Evolutionary conservation across 2,888 invertebrate species (phyloP).

Genomic region (Chrysolina haemoptera): DNA sequence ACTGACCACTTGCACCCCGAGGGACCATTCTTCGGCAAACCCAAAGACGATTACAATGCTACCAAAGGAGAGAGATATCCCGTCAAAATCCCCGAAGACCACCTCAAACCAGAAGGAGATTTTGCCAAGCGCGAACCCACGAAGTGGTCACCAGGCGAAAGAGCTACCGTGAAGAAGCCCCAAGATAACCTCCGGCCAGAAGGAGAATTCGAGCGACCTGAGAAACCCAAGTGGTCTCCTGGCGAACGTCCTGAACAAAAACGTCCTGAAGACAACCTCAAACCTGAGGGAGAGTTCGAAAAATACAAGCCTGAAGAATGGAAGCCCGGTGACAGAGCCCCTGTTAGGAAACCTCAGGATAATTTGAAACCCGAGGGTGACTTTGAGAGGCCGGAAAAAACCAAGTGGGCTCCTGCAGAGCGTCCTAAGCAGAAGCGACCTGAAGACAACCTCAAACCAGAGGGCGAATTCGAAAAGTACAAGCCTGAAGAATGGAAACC

Average conservation of each 20-base stretch:
- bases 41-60: conserved; percentile 71
- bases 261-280: conserved; percentile 66
- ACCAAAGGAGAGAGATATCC: conserved; percentile 68
- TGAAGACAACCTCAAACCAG: conserved; percentile 75
- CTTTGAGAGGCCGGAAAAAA: conserved; percentile 62
- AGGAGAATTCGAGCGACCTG: conserved; percentile 73
- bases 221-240: conserved; percentile 69
- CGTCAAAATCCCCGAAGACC: conserved; percentile 71
- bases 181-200: conserved; percentile 77
- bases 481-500: conserved; percentile 60
- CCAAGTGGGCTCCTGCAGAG: conserved; percentile 58
- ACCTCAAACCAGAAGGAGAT: conserved; percentile 72
- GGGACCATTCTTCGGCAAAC: conserved; percentile 75
- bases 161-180: conserved; percentile 73
- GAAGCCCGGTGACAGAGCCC: conserved; percentile 65
- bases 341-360: conserved; percentile 68
- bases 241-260: conserved; percentile 56
- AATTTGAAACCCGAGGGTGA: conserved; percentile 72
- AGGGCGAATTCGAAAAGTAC: conserved; percentile 72
- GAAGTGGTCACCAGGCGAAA: conserved; percentile 72
- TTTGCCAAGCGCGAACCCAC: conserved; percentile 70
- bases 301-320: conserved; percentile 66
- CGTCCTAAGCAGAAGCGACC: conserved; percentile 72
- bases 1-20: conserved; percentile 82
- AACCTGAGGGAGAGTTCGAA: conserved; percentile 69